A percentile compares a stretch with the other conserved stretches of the same genome.
phyloP scores from a whole-genome alignment of 2,113 vertebrate species.

The Phaethon lepturus region DNA sequence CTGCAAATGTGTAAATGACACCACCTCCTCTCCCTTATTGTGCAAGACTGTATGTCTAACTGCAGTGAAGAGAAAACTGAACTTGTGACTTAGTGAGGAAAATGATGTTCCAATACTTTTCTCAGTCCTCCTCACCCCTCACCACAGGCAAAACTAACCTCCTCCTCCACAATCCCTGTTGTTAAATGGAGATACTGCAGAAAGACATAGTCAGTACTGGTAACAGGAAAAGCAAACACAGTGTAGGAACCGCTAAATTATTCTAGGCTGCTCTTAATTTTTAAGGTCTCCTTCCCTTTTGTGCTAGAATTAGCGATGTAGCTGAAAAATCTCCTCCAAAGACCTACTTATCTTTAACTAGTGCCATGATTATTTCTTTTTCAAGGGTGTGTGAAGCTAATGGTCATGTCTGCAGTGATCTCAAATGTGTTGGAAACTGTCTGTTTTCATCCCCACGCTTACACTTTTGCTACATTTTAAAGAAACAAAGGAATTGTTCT shows the following conservation, averaged over 20 bases:
- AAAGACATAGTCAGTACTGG: neutral
- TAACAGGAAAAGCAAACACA: neutral
- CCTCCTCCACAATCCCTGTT: neutral
- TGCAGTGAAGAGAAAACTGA: neutral
- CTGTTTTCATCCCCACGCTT: neutral
- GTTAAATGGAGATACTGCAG: neutral
- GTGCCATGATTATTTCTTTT: neutral
- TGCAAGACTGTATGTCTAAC: slow-evolving; percentile 48
- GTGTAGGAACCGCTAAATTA: slow-evolving; percentile 7
- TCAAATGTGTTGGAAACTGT: neutral
- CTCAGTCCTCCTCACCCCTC: neutral
- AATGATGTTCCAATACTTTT: slow-evolving; percentile 35
- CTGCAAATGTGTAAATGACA: slow-evolving; percentile 53
- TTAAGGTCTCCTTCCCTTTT: neutral
- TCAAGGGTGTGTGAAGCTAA: neutral
- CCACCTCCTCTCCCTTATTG: slow-evolving; percentile 41
- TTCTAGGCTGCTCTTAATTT: neutral
- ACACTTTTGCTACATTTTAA: neutral
- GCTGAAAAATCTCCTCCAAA: neutral
- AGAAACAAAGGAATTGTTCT: neutral
- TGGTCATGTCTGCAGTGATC: neutral
- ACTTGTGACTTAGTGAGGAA: slow-evolving; percentile 62
- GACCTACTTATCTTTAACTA: neutral
- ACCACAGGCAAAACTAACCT: slow-evolving; percentile 29
- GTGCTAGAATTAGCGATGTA: neutral